These are phyloP conservation scores for Aldabrachelys gigantea DNA, from an alignment of 2,113 vertebrate species.

Conservation along the genomic window DNA sequence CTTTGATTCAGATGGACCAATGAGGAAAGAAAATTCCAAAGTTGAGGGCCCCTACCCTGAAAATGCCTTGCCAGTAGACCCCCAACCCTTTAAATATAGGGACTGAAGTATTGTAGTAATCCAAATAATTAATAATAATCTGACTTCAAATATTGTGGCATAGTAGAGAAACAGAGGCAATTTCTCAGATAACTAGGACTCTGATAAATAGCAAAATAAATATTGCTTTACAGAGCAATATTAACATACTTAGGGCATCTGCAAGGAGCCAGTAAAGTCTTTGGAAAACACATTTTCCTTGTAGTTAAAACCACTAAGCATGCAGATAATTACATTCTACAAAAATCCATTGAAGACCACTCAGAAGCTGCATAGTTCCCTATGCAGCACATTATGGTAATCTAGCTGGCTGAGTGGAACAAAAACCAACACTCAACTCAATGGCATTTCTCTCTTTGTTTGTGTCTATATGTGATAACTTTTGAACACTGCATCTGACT, in stretches of 20 bases:
- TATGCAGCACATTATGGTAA: not conserved
- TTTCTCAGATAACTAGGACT: not conserved
- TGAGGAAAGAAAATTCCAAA: not conserved
- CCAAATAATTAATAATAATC: not conserved
- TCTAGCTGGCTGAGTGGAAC: not conserved
- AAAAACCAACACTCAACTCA: not conserved
- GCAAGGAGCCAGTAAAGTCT: not conserved
- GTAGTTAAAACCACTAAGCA: not conserved
- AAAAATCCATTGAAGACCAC: not conserved
- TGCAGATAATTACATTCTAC: not conserved
- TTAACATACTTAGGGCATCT: not conserved
- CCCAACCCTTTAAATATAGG: not conserved
- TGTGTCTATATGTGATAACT: not conserved
- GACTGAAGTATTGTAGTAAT: not conserved
- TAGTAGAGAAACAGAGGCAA: not conserved
- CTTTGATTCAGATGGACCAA: not conserved
- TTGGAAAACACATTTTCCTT: not conserved
- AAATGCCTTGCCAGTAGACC: not conserved
- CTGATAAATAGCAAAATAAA: not conserved
- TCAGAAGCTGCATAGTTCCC: not conserved
- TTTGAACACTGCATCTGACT: too few relatives aligned
- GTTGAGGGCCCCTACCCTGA: not conserved
- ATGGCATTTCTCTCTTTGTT: not conserved
- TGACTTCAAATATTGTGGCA: not conserved
- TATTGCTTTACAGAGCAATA: not conserved